Evolutionary conservation across 2,797 vertebrate genomes (phyloP).

Genomic region (Stomatorhinus walkeri): DNA sequence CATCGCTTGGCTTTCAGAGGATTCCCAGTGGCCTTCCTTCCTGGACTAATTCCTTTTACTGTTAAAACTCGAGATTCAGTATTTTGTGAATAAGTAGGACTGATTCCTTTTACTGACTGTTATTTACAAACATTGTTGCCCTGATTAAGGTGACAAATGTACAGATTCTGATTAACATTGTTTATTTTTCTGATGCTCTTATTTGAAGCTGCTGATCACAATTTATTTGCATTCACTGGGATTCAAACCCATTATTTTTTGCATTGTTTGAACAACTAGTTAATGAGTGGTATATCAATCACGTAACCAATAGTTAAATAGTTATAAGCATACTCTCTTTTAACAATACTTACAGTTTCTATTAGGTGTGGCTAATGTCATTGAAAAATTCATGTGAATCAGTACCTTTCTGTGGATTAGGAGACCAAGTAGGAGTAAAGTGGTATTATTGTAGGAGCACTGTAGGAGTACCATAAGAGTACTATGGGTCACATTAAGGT

Average conservation of each 20-base stretch:
- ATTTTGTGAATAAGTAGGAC: background rate
- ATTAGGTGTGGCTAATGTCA: background rate
- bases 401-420: background rate
- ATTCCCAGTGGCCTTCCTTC: background rate
- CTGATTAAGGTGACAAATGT: background rate
- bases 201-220: background rate
- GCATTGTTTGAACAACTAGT: background rate
- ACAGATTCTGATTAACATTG: background rate
- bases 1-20: background rate
- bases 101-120: background rate
- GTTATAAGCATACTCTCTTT: background rate
- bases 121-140: background rate
- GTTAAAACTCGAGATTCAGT: background rate
- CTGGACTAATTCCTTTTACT: background rate
- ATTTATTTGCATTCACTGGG: background rate
- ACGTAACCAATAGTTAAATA: background rate
- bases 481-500: background rate
- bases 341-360: background rate
- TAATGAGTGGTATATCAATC: background rate
- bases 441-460: background rate
- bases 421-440: background rate
- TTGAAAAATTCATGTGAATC: background rate
- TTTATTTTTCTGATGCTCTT: background rate
- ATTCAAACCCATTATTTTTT: background rate
- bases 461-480: background rate